Evolutionary conservation across 1,140 invertebrate genomes (phyloP).

Genomic region (Monomorium pharaonis): DNA sequence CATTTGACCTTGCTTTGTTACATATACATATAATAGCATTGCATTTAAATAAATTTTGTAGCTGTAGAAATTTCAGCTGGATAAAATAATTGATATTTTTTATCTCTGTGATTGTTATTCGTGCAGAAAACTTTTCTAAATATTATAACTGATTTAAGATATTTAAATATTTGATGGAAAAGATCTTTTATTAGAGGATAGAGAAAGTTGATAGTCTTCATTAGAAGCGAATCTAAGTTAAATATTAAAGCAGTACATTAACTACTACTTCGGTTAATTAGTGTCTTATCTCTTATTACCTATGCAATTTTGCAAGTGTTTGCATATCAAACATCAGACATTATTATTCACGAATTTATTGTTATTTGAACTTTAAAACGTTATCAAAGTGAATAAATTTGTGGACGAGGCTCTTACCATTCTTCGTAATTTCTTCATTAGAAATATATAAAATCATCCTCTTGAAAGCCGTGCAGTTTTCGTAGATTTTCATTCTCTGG

Average conservation of each 20-base stretch:
- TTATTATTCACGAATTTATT: background rate
- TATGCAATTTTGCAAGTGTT: background rate
- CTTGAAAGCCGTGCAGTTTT: slow-evolving; percentile 34
- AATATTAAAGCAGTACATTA: background rate
- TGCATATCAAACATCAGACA: background rate
- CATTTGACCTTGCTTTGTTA: background rate
- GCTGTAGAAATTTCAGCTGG: background rate
- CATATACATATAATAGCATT: background rate
- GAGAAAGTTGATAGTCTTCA: background rate
- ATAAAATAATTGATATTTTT: background rate
- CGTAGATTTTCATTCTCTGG: slow-evolving; percentile 53
- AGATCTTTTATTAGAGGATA: background rate
- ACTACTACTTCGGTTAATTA: background rate
- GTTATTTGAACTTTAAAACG: background rate
- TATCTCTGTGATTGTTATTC: background rate
- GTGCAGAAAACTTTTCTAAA: background rate
- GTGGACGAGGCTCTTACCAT: background rate
- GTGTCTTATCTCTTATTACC: background rate
- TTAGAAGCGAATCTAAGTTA: background rate
- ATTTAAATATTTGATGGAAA: background rate
- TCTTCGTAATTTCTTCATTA: background rate
- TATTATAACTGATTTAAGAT: background rate
- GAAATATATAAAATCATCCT: slow-evolving; percentile 47
- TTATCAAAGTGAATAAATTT: background rate
- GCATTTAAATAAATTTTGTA: background rate